Conservation (phyloP, 2,797 vertebrate species). For the Pteronotus mesoamericanus region DNA sequence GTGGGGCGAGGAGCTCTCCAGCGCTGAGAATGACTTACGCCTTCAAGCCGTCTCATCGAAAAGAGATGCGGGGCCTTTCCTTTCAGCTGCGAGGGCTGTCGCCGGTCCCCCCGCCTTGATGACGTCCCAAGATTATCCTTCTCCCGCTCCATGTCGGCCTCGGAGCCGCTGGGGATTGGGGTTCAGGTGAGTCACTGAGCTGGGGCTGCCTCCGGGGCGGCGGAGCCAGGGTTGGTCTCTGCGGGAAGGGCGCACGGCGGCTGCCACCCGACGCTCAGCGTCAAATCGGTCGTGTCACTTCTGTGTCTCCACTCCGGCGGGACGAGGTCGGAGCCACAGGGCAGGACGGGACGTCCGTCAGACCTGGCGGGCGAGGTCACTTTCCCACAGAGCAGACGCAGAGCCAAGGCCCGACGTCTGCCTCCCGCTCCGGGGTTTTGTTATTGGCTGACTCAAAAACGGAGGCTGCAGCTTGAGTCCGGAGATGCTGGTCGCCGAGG, state of each 20-base stretch:
- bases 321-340: neutral
- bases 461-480: neutral
- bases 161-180: neutral
- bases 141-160: neutral
- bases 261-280: neutral
- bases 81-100: accelerated
- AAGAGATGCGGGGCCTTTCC: neutral
- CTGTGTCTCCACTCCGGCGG: neutral
- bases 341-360: neutral
- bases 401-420: neutral
- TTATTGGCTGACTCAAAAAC: neutral
- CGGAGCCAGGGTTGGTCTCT: accelerated
- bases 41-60: accelerated
- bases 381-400: neutral
- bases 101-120: neutral
- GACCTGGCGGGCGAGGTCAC: neutral
- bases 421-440: neutral
- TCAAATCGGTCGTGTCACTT: neutral
- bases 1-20: no score
- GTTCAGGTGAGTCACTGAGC: neutral
- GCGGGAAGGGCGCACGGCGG: neutral
- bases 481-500: neutral
- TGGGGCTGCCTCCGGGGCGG: neutral
- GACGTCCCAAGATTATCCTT: neutral
- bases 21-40: accelerated